phyloP scores from a whole-genome alignment of 2,888 invertebrate genomes.

The Rutpela maculata region DNA sequence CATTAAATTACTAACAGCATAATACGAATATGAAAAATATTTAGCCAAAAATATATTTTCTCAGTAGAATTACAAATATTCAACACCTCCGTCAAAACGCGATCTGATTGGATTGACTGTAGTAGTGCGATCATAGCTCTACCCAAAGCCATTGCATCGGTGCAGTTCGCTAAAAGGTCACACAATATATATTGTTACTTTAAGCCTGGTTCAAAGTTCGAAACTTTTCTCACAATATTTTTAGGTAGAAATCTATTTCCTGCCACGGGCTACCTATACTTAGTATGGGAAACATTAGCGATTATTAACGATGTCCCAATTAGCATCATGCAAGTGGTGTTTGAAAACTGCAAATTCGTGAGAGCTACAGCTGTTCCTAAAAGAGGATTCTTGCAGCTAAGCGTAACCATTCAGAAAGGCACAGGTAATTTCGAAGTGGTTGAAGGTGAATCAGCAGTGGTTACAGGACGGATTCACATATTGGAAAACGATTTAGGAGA shows the following conservation, averaged over 20 bases:
- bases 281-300: constrained; percentile 49
- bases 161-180: too few relatives aligned
- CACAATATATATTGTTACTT: too few relatives aligned
- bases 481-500: constrained; percentile 30
- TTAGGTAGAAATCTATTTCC: constrained; percentile 1
- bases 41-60: too few relatives aligned
- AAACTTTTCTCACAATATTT: constrained; percentile 45
- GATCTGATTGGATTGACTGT: too few relatives aligned
- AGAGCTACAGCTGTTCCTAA: constrained; percentile 76
- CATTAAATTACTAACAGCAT: too few relatives aligned
- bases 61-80: too few relatives aligned
- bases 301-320: constrained; percentile 21
- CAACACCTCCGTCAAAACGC: too few relatives aligned
- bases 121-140: too few relatives aligned
- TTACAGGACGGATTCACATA: constrained; percentile 55
- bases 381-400: constrained; percentile 64
- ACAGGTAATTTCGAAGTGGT: constrained; percentile 66
- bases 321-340: background rate
- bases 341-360: constrained; percentile 28
- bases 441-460: constrained; percentile 55
- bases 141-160: too few relatives aligned
- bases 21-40: too few relatives aligned
- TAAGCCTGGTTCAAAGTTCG: too few relatives aligned
- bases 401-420: constrained; percentile 61
- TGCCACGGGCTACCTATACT: background rate